Base-by-base conservation (phyloP, 2,113 vertebrate species). In the Tiliqua scincoides region DNA sequence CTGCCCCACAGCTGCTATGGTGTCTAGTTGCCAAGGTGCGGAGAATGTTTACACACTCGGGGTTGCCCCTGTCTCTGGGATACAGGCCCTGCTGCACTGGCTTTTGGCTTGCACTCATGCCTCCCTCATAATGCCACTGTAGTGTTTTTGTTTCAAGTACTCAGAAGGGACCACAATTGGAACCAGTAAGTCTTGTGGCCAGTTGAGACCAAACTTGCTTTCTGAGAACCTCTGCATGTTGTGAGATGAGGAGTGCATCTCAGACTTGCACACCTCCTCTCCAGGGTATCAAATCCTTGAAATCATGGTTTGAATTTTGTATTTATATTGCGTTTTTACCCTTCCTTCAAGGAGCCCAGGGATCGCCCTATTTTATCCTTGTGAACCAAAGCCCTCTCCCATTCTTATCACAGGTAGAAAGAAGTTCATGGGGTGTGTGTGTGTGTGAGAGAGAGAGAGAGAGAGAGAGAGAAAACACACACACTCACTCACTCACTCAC, bases 1-100 rank as follows among this genome's bases (percentile, higher is more conserved):
- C 14, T 0, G 0, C 76, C 62, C 11, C 8, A 62, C 35, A 77
- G 72, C 76, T 84, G 57, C 0, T 0, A 61, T 79, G 77, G 77
- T 23, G 14, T 0, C 0, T 62, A 77, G 68, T 83, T 83, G 77
- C 86, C 84, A 86, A 81, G 77, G 57, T 81, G 18, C 76, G 27
- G 1, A 72, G 15, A 0, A 0, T 68, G 75, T 6, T 11, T 62
- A 35, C 17, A 72, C 21, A 17, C 35, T 72, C 57, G 0, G 0
- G 27, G 57, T 52, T 65, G 27, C n/a, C 73, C 32, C 57, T 0
- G 0, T 77, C 35, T 80, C 40, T 4, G 57, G 18, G 40, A 25
- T 71, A 72, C 71, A 48, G 37, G 84, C 0, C 0, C 11, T 7
- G 25, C 40, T 85, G 68, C 0, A 1, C 17, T 84, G 80, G 9